These are phyloP conservation scores for Chloropsis cyanopogon DNA, from an alignment of 2,113 vertebrate species.

Conservation along the genomic window DNA sequence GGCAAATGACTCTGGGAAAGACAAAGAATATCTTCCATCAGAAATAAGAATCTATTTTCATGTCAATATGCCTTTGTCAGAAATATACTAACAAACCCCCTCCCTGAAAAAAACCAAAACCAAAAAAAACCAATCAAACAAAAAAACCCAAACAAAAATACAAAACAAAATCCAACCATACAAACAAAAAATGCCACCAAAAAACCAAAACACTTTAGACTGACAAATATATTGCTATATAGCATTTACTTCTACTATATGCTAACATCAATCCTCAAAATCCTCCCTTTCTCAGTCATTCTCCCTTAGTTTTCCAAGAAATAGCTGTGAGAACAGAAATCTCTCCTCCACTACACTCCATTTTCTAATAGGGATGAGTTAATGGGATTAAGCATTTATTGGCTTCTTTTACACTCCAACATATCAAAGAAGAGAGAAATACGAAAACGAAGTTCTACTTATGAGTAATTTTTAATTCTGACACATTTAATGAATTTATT, in stretches of 20 bases:
- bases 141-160: background rate
- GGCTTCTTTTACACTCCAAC: background rate
- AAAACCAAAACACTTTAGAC: background rate
- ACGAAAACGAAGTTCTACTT: background rate
- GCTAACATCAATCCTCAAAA: background rate
- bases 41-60: background rate
- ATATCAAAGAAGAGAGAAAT: background rate
- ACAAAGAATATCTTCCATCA: background rate
- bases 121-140: background rate
- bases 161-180: background rate
- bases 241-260: background rate
- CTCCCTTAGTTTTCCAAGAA: background rate
- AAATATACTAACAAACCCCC: background rate
- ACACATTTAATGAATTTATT: background rate
- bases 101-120: too few species aligned
- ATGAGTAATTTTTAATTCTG: background rate
- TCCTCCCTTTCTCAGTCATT: background rate
- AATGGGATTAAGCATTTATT: background rate
- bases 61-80: background rate
- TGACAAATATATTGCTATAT: background rate
- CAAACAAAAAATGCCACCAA: background rate
- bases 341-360: background rate
- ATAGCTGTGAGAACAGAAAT: background rate
- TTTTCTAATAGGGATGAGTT: background rate
- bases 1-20: conserved; percentile 86